These are phyloP conservation scores for Urechis unicinctus DNA, from an alignment of 2,888 invertebrate genomes.

Conservation along the genomic window DNA sequence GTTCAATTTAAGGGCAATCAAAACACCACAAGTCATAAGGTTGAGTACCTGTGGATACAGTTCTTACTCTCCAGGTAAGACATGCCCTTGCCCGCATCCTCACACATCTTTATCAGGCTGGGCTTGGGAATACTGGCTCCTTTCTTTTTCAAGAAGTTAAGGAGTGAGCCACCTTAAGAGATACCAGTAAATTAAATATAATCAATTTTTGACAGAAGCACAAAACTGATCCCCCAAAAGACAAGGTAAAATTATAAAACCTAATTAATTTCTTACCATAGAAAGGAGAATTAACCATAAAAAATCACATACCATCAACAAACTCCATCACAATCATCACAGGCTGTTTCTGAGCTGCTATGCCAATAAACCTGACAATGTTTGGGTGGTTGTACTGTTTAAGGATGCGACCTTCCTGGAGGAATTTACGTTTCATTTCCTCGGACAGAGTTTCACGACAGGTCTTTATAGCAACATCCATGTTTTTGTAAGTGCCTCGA, in stretches of 20 bases:
- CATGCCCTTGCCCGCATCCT: slow-evolving; percentile 92
- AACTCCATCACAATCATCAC: slow-evolving; percentile 99
- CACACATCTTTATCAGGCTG: slow-evolving; percentile 68
- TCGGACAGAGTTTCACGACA: slow-evolving; percentile 89
- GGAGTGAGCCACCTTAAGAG: slow-evolving; percentile 73
- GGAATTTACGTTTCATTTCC: slow-evolving; percentile 84
- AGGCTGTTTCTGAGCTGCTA: slow-evolving; percentile 95
- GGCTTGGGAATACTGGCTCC: slow-evolving; percentile 49
- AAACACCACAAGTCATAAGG: neutral
- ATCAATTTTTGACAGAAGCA: neutral
- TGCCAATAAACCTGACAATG: slow-evolving; percentile 91
- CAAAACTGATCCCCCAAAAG: neutral
- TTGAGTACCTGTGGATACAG: slow-evolving; percentile 71
- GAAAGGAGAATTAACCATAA: neutral
- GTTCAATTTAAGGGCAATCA: no score
- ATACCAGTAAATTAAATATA: neutral
- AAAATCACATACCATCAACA: slow-evolving; percentile 64
- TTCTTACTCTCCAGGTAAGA: slow-evolving; percentile 89
- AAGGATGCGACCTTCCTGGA: slow-evolving; percentile 88
- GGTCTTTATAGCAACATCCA: slow-evolving; percentile 89
- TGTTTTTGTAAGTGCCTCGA: slow-evolving; percentile 66
- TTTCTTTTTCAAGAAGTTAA: slow-evolving; percentile 80
- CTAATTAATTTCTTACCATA: neutral
- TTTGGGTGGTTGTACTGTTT: slow-evolving; percentile 97
- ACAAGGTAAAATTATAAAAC: neutral